Conservation (phyloP, 2,888 invertebrate species). For the Cerceris ruficornis region DNA sequence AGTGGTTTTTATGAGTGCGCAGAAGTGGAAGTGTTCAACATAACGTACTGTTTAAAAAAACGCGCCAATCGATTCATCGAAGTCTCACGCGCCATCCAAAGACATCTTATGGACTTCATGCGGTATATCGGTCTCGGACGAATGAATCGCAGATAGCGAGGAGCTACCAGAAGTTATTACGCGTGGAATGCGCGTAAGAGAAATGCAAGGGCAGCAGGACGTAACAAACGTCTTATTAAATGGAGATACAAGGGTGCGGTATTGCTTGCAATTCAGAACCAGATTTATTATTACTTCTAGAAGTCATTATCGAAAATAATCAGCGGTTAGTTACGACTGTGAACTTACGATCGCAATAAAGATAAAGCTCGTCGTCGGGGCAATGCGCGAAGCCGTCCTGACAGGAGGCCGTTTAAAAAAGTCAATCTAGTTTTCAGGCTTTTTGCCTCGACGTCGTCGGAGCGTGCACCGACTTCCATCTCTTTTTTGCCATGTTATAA, state of each 20-base stretch:
- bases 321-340: slow-evolving; percentile 45
- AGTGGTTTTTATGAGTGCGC: too few species aligned
- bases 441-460: neutral
- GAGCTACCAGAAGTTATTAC: slow-evolving; percentile 31
- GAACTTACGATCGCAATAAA: slow-evolving; percentile 39
- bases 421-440: slow-evolving; percentile 11
- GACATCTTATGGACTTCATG: too few species aligned
- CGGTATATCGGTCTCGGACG: slow-evolving; percentile 20
- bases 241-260: slow-evolving; percentile 19
- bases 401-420: slow-evolving; percentile 21
- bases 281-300: slow-evolving; percentile 56
- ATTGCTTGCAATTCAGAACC: slow-evolving; percentile 41
- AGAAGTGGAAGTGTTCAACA: too few species aligned
- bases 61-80: too few species aligned
- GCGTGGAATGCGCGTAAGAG: slow-evolving; percentile 39
- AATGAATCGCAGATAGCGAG: slow-evolving; percentile 6
- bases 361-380: slow-evolving; percentile 28
- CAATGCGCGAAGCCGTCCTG: neutral
- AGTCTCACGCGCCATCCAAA: too few species aligned
- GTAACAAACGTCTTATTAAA: slow-evolving; percentile 50
- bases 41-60: too few species aligned
- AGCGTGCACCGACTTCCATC: neutral
- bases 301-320: slow-evolving; percentile 62
- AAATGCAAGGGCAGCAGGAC: slow-evolving; percentile 18
- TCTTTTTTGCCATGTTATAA: neutral